Evolutionary conservation across 2,888 invertebrate genomes (phyloP), one percentile per base, ranked within the genome.

Genomic region (Beris chalybata): DNA sequence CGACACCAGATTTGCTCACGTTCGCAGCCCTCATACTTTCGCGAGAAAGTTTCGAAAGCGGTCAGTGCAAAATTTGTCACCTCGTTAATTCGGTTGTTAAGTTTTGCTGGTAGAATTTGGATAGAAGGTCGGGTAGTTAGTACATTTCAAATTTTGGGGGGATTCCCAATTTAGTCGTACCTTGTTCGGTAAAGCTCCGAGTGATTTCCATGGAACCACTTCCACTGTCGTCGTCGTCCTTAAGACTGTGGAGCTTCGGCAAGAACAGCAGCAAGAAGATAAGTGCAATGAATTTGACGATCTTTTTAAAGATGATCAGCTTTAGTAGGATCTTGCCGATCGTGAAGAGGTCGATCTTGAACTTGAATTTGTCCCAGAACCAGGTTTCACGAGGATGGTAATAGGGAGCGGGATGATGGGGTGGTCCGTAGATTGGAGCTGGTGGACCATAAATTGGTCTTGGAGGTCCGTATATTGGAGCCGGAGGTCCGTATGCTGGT

Each of bases 301-400:
- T 86, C 79, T 92, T 89, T 79, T 92, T 92, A 77, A 92, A 91
- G 72, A 92, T 87, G 4, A 92, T 80, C 59, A 92, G 77, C 76
- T 92, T 92, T 44, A 92, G 78, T 66, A 92, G 74, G 67, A 92
- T 85, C 79, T 92, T 92, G 0, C 89, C 89, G 64, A 91, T 78
- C 0, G 90, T 89, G 68, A 89, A 83, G 1, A 90, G 83, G 74
- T 89, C 88, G 59, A 91, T 74, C 78, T 91, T 91, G 30, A 88
- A 79, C 55, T 88, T 86, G 0, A 91, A 79, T 75, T 90, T 87
- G 71, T 88, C 87, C 22, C 89, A 80, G 64, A 88, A 81, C 66
- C 86, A 85, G 66, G 83, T 76, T 22, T 75, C 76, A 13, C 75
- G 74, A 1, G 76, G 72, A 56, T 78, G 74, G 64, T 75, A 74